Base-by-base conservation (phyloP, 2,888 invertebrate genomes). In the Loripinus fragilis region DNA sequence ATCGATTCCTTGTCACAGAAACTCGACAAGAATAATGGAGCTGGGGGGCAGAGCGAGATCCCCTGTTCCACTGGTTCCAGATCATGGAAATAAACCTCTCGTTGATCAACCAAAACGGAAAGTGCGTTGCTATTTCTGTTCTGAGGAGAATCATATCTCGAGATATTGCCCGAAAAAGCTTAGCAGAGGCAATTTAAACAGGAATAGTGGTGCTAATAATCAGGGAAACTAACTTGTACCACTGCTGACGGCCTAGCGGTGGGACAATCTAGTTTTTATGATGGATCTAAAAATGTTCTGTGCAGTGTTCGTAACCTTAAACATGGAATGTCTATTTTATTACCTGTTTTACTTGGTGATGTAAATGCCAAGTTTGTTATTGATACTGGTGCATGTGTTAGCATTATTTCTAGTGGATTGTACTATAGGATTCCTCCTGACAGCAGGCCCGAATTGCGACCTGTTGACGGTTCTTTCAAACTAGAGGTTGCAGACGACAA, bases 201-300 rank as follows among this genome's bases (percentile, higher is more conserved):
- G 38, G 5, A 65, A 42, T 30, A 65, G 33, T 5, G 10, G 23
- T 12, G 23, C 33, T 33, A 50, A 5, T 25, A 67, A 68, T 33
- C 20, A 50, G 74, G 65, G n/a, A 77, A 80, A 80, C 80, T 77
- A 80, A 60, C 10, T 33, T 15, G 71, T 76, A 74, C 80, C 73
- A 66, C 38, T 67, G n/a, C 80, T 30, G 55, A 64, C 80, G 77
- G 80, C 77, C 80, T 69, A 25, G 74, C 50, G 23, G 71, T 70
- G 70, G 80, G 74, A 76, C 66, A 73, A 33, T 1, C 30, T 28
- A 55, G 17, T 25, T 55, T 55, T 17, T 55, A 7, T 55, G 8
- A 8, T 8, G n/a, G 20, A 20, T 48, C 12, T 48, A n/a, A 20
- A 48, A 48, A 48, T 20, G 48, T 48, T 41, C 7, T 15, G 41